Evolutionary conservation across 2,888 invertebrate species (phyloP).

Genomic region (Thecophora atra): DNA sequence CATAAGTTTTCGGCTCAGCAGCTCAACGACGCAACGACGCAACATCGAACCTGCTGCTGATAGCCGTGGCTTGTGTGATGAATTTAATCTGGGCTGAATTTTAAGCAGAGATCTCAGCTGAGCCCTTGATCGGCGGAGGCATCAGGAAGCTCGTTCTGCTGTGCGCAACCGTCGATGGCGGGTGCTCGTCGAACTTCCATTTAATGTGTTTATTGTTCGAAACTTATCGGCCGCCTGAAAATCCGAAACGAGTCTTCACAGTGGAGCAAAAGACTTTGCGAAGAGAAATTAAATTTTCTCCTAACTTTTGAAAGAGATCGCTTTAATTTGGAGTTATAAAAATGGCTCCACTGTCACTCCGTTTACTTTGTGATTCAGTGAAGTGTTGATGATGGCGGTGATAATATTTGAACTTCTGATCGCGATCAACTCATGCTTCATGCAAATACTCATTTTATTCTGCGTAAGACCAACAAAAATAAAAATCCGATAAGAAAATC

Average conservation of each 20-base stretch:
- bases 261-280: neutral
- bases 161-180: slow-evolving; percentile 1
- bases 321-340: no score
- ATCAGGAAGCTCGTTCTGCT: neutral
- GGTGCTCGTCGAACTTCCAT: slow-evolving; percentile 13
- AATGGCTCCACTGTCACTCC: neutral
- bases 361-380: neutral
- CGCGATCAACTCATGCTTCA: neutral
- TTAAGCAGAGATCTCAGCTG: neutral
- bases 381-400: neutral
- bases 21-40: neutral
- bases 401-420: slow-evolving; percentile 17
- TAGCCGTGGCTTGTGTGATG: slow-evolving; percentile 22
- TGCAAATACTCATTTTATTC: no score
- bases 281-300: neutral
- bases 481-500: slow-evolving; percentile 21
- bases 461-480: neutral
- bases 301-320: neutral
- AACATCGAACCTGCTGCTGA: neutral
- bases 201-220: slow-evolving; percentile 34
- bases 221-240: slow-evolving; percentile 17
- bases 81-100: slow-evolving; percentile 8
- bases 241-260: neutral
- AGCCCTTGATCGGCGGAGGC: slow-evolving; percentile 10
- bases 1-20: slow-evolving; percentile 8